phyloP scores from a whole-genome alignment of 2,797 vertebrate species.

The Scyliorhinus canicula region DNA sequence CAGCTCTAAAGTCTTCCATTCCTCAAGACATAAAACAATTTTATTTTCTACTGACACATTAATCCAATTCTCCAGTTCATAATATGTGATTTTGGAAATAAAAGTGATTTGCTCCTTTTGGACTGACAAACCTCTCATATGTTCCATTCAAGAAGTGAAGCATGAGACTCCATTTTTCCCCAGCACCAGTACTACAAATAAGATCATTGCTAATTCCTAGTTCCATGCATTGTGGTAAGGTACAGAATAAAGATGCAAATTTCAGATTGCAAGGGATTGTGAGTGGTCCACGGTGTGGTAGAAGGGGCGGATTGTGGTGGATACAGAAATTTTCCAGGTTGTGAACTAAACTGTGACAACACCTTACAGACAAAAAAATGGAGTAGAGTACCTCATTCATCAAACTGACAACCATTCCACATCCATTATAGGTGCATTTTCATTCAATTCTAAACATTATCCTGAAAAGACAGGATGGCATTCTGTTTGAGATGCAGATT shows the following conservation, averaged over 20 bases:
- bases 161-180: too few species aligned
- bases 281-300: too few species aligned
- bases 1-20: neutral
- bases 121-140: neutral
- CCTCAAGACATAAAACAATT: neutral
- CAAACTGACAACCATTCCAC: neutral
- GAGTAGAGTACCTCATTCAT: too few species aligned
- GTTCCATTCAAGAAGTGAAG: too few species aligned
- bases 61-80: neutral
- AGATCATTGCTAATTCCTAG: neutral
- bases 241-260: neutral
- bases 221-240: neutral
- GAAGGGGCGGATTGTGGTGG: neutral
- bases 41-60: neutral
- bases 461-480: neutral
- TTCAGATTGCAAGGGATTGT: too few species aligned
- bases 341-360: too few species aligned
- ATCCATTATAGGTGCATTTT: too few species aligned
- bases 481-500: neutral
- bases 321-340: neutral
- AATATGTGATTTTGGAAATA: neutral
- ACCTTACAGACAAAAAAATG: too few species aligned
- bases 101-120: neutral
- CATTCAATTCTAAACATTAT: neutral
- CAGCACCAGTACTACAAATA: neutral